Evolutionary conservation across 23 tunicate genomes (phyloP).

Genomic region (Ciona savignyi): DNA sequence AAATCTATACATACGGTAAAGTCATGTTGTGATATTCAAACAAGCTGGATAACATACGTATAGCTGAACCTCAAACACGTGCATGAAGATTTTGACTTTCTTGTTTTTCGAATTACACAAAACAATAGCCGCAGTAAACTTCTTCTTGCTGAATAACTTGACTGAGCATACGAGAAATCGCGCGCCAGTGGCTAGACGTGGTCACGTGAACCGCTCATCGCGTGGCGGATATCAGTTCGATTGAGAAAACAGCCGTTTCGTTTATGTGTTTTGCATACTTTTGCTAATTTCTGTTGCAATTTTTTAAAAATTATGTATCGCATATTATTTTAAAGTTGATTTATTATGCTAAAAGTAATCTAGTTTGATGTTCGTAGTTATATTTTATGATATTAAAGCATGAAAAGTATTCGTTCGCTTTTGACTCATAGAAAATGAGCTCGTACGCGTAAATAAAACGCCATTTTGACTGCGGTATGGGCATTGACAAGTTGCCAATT

Average conservation of each 20-base stretch:
- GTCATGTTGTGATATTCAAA: too few species aligned
- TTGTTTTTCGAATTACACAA: too few species aligned
- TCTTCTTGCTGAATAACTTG: background rate
- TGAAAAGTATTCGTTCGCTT: background rate
- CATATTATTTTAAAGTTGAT: background rate
- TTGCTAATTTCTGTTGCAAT: background rate
- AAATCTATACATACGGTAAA: too few species aligned
- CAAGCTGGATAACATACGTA: too few species aligned
- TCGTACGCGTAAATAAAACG: background rate
- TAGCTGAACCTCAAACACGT: too few species aligned
- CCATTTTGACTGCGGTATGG: background rate
- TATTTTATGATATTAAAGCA: background rate
- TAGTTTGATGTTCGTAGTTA: background rate
- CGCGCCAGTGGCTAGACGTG: constrained; percentile 8
- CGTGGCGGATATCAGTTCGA: constrained; percentile 16
- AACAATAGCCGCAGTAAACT: too few species aligned
- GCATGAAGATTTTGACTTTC: too few species aligned
- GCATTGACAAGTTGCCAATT: too few species aligned
- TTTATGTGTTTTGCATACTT: background rate
- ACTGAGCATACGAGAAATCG: constrained; percentile 1
- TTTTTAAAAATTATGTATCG: background rate
- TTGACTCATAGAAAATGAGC: background rate
- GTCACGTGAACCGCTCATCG: constrained; percentile 13
- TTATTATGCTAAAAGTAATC: background rate
- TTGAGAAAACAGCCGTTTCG: background rate